A percentile compares a stretch with the other conserved stretches of the same genome.
Evolutionary conservation across 1,140 invertebrate species (phyloP).

Genomic region (Listronotus oregonensis): DNA sequence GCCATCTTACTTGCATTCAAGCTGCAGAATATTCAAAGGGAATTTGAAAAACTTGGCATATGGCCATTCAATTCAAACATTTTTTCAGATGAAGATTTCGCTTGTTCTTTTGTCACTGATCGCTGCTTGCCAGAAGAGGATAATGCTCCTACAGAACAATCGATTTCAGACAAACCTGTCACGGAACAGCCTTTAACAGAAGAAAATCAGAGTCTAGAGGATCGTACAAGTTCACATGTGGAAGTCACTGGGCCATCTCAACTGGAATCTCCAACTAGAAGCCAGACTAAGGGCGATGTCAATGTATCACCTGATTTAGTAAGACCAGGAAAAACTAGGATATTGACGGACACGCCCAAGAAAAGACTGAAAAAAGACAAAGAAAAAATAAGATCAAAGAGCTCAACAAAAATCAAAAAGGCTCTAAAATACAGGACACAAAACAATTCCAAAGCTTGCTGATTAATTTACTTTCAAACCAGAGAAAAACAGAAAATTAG

Average conservation of each 20-base stretch:
- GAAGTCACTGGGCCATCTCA: too few relatives aligned
- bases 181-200: background rate
- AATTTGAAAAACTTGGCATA: constrained; percentile 8
- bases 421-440: background rate
- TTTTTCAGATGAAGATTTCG: constrained; percentile 3
- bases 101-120: constrained; percentile 5
- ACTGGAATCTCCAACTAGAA: background rate
- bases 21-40: background rate
- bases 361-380: background rate
- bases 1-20: constrained; percentile 1
- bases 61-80: constrained; percentile 1
- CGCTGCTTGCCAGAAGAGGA: background rate
- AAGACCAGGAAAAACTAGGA: constrained; percentile 1
- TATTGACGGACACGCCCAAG: background rate
- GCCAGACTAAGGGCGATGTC: background rate
- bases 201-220: too few relatives aligned
- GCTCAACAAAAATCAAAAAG: background rate
- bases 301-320: background rate
- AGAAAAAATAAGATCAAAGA: background rate
- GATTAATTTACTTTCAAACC: background rate
- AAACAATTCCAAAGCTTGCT: background rate
- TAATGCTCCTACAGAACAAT: background rate
- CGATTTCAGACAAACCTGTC: background rate
- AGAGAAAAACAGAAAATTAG: background rate
- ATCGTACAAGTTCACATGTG: too few relatives aligned